A percentile compares a stretch with the other conserved stretches of the same genome.
Conservation (phyloP, 2,797 vertebrate species). For the Anas bahamensis region DNA sequence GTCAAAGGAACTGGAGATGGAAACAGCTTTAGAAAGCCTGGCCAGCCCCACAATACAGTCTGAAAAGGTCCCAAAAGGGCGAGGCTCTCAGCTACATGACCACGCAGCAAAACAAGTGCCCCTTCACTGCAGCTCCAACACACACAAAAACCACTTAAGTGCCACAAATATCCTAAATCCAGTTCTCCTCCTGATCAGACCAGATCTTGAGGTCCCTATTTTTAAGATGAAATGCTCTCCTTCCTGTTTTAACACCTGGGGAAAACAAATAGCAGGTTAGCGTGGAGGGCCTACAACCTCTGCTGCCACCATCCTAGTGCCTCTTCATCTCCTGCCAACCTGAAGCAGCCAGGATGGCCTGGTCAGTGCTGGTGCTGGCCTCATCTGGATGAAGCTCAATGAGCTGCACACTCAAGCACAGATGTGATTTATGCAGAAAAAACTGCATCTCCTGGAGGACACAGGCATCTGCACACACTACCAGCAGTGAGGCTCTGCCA, state of each 20-base stretch:
- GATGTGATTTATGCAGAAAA: background rate
- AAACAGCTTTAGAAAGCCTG: slow-evolving; percentile 8
- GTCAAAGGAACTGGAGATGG: slow-evolving; percentile 31
- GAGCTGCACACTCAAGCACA: background rate
- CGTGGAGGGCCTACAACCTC: background rate
- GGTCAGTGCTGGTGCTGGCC: background rate
- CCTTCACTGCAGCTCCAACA: background rate
- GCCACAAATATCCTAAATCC: background rate
- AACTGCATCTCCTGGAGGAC: background rate
- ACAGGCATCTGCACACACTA: background rate
- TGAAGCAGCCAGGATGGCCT: background rate
- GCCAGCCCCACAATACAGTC: background rate
- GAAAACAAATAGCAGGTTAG: background rate
- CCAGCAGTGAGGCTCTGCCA: background rate
- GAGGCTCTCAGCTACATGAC: background rate
- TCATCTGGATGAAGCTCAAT: background rate
- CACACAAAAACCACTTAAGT: background rate
- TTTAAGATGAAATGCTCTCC: background rate
- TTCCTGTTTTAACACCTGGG: background rate
- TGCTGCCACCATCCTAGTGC: background rate
- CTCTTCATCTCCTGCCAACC: background rate
- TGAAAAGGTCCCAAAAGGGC: background rate
- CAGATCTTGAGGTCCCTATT: background rate
- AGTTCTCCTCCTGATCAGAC: background rate
- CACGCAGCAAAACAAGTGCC: background rate